Base-by-base conservation (phyloP, 2,888 invertebrate genomes). In the Metacarcinus magister region DNA sequence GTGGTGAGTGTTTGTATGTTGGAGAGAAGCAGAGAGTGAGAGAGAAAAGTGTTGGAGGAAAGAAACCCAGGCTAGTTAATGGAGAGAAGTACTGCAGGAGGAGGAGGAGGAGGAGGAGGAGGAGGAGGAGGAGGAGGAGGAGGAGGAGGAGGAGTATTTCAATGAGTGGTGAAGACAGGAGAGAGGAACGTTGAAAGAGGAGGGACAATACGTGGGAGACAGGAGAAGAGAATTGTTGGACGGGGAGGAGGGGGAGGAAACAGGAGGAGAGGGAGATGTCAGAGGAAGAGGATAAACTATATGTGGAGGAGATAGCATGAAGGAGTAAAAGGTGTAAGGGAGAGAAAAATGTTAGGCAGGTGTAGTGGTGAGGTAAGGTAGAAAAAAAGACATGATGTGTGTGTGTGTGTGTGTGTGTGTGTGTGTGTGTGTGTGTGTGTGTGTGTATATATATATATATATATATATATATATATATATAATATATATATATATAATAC, bases 221-320 rank as follows among this genome's bases (percentile, higher is more conserved):
- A 16, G 54, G 54, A 75, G 75, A n/a, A 75, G 75, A 28, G 75
- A 75, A 19, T 8, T n/a, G 75, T 75, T 75, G 75, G n/a, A 75
- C n/a, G 23, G n/a, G 75, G 75, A 75, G 75, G 75, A 75, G 75
- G 75, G n/a, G 28, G 75, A 75, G 75, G 28, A 75, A 75, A 75
- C n/a, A 75, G 16, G 28, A 28, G 28, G 75, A n/a, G 75, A 75
- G 54, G 54, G 19, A 54, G 54, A 54, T 54, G 75, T 75, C n/a
- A 75, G 23, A 75, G 75, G 28, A 75, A 75, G 75, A 75, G 75
- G 75, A 75, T n/a, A 54, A 16, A 54, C 39, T 39, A 54, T 54
- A 75, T n/a, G 75, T 75, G 75, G 75, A 75, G 75, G 75, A 75
- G 75, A 75, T 16, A 75, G 28, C 23, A n/a, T 8, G 28, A 75